Evolutionary conservation across 2,113 vertebrate genomes (phyloP), one percentile per base, ranked within the genome.

Genomic region (Pterophyllum scalare): DNA sequence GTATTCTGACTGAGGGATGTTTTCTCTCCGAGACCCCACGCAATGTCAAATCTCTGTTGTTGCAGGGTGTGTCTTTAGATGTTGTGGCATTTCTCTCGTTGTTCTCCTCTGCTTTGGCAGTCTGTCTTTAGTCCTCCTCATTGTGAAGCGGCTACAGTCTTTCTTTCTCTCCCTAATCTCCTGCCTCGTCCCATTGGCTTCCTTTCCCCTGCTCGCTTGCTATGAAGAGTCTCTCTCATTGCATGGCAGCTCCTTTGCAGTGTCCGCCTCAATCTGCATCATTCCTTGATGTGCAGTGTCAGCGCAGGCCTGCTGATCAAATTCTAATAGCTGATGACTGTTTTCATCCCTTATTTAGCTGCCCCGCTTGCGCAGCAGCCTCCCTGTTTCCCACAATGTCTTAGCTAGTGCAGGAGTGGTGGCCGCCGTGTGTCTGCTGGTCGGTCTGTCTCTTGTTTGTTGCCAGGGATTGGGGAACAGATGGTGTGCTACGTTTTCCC

Each of bases 181-280:
- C 57, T 49, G 19, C 31, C 54, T 75, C 20, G 22, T 31, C 78
- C 57, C 33, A 31, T 78, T 17, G 15, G 77, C 52, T 93, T 79
- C 20, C 61, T 82, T 83, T 40, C 67, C 59, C 40, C n/a, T 7
- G 52, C 77, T 67, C 14, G 6, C 75, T 85, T 35, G 7, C 84
- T 57, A 62, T 70, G 15, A 9, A 61, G 67, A 86, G 56, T 76
- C 85, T 70, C 60, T 70, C 83, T 80, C 57, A 65, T 82, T 56
- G 78, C 86, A 24, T 2, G 13, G 74, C 20, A 7, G 54, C 78
- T 93, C 83, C 80, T 92, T 94, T 87, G 84, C 89, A 49, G 82
- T 83, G 90, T 90, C 93, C 75, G 58, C 82, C 80, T 93, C 77
- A 75, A 89, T 95, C 93, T 91, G 86, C 86, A 90, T 94, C 92